phyloP scores from a whole-genome alignment of 2,888 invertebrate species.

The Acanthosepion esculentum region DNA sequence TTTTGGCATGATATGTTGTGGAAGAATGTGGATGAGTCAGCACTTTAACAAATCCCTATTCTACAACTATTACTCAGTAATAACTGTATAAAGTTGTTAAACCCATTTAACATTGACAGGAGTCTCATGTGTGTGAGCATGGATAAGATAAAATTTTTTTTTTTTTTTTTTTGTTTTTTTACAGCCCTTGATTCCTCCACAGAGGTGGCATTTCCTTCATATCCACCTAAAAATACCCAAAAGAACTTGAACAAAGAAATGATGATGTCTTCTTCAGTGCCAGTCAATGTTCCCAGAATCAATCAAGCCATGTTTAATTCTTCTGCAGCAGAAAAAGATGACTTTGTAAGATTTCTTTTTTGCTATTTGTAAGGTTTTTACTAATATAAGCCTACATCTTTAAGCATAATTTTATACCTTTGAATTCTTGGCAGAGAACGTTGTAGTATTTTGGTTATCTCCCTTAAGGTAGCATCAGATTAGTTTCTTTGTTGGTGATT shows the following conservation, averaged over 20 bases:
- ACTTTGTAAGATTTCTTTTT: neutral
- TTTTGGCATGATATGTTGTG: too few relatives aligned
- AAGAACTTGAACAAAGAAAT: conserved; percentile 13
- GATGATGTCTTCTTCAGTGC: conserved; percentile 35
- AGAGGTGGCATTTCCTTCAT: conserved; percentile 35
- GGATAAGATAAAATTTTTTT: neutral
- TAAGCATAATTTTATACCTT: neutral
- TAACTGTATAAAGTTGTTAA: too few relatives aligned
- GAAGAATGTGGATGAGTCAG: too few relatives aligned
- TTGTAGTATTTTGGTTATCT: neutral
- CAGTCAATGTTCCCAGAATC: conserved; percentile 38
- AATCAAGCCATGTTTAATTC: conserved; percentile 42
- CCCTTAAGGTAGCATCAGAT: neutral
- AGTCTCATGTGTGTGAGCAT: too few relatives aligned
- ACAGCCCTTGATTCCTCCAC: conserved; percentile 39
- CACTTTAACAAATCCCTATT: too few relatives aligned
- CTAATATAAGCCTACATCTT: too few relatives aligned
- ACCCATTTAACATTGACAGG: too few relatives aligned
- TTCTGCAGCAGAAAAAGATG: conserved; percentile 36
- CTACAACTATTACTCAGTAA: too few relatives aligned
- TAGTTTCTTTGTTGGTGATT: neutral
- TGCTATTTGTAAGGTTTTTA: neutral
- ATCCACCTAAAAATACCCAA: neutral
- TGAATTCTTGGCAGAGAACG: neutral
- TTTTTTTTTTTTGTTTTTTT: neutral